phyloP scores from a whole-genome alignment of 2,888 invertebrate species.

The Spodoptera littoralis region DNA sequence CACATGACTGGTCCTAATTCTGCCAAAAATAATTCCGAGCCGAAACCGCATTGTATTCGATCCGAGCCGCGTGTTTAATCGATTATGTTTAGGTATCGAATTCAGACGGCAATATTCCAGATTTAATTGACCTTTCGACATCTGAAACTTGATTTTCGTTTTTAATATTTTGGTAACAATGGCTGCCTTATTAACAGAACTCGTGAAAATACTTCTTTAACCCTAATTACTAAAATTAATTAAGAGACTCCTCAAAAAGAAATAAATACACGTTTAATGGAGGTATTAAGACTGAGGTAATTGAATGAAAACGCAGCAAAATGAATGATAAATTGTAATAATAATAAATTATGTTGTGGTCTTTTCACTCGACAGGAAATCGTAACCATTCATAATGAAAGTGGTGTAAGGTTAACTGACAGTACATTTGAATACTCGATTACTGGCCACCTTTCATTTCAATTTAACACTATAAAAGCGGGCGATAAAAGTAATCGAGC shows the following conservation, averaged over 20 bases:
- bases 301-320: conserved; percentile 33
- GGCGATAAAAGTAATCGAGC: conserved; percentile 66
- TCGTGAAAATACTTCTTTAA: background rate
- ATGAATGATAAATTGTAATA: conserved; percentile 40
- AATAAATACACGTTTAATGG: too few relatives aligned
- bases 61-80: conserved; percentile 82
- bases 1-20: conserved; percentile 62
- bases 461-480: conserved; percentile 61
- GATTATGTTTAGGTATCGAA: conserved; percentile 84
- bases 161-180: conserved; percentile 45
- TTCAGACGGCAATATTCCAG: conserved; percentile 69
- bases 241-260: too few relatives aligned
- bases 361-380: conserved; percentile 58
- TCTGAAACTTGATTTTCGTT: conserved; percentile 47
- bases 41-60: conserved; percentile 74
- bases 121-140: conserved; percentile 62
- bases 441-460: conserved; percentile 56
- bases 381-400: conserved; percentile 53
- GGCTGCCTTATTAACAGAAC: conserved; percentile 3
- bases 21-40: conserved; percentile 59
- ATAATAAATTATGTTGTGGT: conserved; percentile 47
- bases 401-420: conserved; percentile 41
- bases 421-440: conserved; percentile 48
- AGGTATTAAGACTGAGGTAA: conserved; percentile 5
- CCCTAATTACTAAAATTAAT: too few relatives aligned